Evolutionary conservation across 2,797 vertebrate species (phyloP), one percentile per base, ranked within the genome.

Genomic region (Spinibarbus caldwelli): DNA sequence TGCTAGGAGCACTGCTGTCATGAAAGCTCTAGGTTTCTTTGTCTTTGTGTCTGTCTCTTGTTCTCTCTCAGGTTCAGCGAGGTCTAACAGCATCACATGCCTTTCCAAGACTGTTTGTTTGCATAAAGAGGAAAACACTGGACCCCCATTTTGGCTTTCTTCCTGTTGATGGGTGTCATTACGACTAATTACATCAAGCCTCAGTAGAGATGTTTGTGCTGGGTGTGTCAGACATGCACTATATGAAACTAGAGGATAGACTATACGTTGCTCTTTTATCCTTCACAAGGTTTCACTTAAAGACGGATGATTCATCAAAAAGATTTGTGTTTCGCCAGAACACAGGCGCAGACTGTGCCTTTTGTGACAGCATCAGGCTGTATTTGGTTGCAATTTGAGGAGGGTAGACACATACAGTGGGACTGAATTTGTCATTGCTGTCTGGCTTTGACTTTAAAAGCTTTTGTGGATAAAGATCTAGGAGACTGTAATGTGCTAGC

Each of bases 381-480:
- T n/a, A 21, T 70, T 82, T 47, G 70, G 41, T 64, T 64, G 52
- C 21, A 36, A 31, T 80, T 29, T 80, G 8, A 70, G 23, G 9
- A 70, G 67, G 23, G 29, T 62, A 14, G 80, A 64, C 14, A 11
- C 5, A 26, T 31, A 19, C 62, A 66, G 29, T 31, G 5, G 62
- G 57, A 11, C 19, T 3, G 31, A 82, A 68, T 52, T 75, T 78
- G 26, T 82, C 78, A 57, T 45, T 43, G 62, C 70, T 54, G 78
- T 14, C 23, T 82, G 87, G 83, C 73, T 86, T 88, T 87, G 87
- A 86, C 43, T 82, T 79, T 64, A 57, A 80, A 76, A 67, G 45
- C 84, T 73, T 66, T 67, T 73, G n/a, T 34, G 26, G 36, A 57
- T 71, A 54, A 34, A 86, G 80, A 70, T 38, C 43, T 36, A 12